A percentile compares a stretch with the other conserved stretches of the same genome.
Evolutionary conservation across 2,888 invertebrate species (phyloP).

Genomic region (Polydrusus tereticollis): DNA sequence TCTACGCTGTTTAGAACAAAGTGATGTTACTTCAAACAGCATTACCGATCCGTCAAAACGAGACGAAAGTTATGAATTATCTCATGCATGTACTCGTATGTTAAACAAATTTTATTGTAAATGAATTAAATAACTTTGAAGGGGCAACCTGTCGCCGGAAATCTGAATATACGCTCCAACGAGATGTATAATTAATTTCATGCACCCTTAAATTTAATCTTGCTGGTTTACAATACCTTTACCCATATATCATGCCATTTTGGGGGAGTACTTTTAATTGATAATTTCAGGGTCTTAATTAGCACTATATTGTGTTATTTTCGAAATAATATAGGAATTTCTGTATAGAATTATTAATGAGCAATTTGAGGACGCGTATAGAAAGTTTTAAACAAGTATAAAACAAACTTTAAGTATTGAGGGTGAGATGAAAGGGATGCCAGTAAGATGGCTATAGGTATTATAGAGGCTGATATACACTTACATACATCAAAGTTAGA

Average conservation of each 20-base stretch:
- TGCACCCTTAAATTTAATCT: slow-evolving; percentile 24
- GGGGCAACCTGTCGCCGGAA: slow-evolving; percentile 16
- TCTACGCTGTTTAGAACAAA: too few relatives aligned
- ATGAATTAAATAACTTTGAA: neutral
- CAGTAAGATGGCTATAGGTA: neutral
- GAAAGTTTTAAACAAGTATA: neutral
- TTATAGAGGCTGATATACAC: too few relatives aligned
- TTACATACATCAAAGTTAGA: too few relatives aligned
- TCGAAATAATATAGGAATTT: neutral
- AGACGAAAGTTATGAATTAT: too few relatives aligned
- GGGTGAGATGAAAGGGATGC: neutral
- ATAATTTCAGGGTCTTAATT: slow-evolving; percentile 8
- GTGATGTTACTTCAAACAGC: too few relatives aligned
- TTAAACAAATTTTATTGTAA: too few relatives aligned
- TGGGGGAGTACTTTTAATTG: slow-evolving; percentile 2
- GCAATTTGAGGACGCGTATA: neutral
- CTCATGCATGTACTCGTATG: too few relatives aligned
- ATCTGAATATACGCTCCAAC: neutral
- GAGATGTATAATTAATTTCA: slow-evolving; percentile 23
- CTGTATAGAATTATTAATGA: neutral
- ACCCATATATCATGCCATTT: slow-evolving; percentile 13
- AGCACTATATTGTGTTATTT: neutral
- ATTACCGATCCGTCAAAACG: too few relatives aligned
- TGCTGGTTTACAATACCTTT: slow-evolving; percentile 16
- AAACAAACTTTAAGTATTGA: neutral